Base-by-base conservation (phyloP, 2,888 invertebrate species). In the Venusia cambrica region DNA sequence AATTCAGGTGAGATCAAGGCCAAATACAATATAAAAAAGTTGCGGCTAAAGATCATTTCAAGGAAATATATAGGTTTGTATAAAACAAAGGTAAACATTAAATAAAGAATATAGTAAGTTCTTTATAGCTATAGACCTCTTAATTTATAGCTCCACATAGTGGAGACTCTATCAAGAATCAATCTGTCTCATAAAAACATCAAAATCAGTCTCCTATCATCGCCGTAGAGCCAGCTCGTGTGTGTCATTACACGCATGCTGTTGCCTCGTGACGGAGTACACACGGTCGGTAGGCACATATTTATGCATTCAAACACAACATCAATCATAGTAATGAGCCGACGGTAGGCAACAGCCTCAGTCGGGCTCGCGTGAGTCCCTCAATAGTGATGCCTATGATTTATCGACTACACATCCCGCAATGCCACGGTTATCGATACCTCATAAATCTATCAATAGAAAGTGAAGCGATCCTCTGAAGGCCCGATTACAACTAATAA, bases 281-380 rank as follows among this genome's bases (percentile, higher is more conserved):
- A 56, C 53, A 62, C 61, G 55, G 54, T 70, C 59, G 59, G 68
- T 61, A 69, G 72, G 67, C 72, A 62, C 67, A 73, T 75, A 78
- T 74, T 79, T 77, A 77, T 76, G 67, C 73, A 73, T 73, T 71
- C 78, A 76, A 79, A 77, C 73, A 73, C 61, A 58, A 69, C 76
- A 84, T 87, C 84, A 78, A 84, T 87, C 85, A 87, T 85, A 75
- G 74, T 83, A 85, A 85, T 84, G 79, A 85, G 78, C 69, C 55
- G 44, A 46, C 64, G 59, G 72, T 71, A 66, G 67, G 70, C 46
- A 58, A 58, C 57, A 38, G 63, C 62, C 65, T 45, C 57, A 38
- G 47, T 47, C 45, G 45, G 48, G 61, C 57, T 68, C 71, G 62
- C 70, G 67, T 68, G 62, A 60, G 36, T 30, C 45, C 25, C 47